Evolutionary conservation across 2,888 invertebrate species (phyloP).

Genomic region (Microplitis manilae): DNA sequence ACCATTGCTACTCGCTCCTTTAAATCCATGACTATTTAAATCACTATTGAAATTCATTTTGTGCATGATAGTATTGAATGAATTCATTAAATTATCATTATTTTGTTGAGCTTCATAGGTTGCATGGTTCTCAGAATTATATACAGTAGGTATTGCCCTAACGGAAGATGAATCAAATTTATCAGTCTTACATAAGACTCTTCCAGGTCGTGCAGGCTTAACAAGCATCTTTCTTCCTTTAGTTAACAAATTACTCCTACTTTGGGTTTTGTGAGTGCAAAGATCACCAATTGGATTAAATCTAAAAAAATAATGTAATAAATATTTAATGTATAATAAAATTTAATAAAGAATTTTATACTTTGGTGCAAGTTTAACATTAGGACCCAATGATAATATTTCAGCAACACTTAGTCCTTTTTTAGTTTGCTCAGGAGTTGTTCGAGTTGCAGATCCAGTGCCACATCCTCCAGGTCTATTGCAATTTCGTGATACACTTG

Average conservation of each 20-base stretch:
- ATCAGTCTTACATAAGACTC: not conserved
- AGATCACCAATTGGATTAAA: constrained; percentile 56
- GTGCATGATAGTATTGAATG: not conserved
- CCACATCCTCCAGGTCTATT: too few relatives aligned
- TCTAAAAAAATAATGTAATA: constrained; percentile 42
- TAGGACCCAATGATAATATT: not conserved
- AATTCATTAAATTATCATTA: not conserved
- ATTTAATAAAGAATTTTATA: constrained; percentile 39
- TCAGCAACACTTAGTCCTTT: not conserved
- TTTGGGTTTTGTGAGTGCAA: constrained; percentile 44
- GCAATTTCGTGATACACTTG: too few relatives aligned
- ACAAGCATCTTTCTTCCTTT: not conserved
- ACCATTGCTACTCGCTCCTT: not conserved
- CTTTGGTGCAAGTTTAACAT: constrained; percentile 32
- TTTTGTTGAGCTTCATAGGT: not conserved
- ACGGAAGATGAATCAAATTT: not conserved
- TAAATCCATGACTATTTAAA: not conserved
- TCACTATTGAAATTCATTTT: not conserved
- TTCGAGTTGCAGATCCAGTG: too few relatives aligned
- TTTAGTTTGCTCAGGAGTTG: not conserved
- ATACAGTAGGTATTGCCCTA: not conserved
- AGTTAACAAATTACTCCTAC: not conserved
- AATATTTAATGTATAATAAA: not conserved
- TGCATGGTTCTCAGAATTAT: not conserved
- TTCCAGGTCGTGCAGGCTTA: constrained; percentile 12